These are phyloP conservation scores for Spisula subtruncata DNA, from an alignment of 2,888 invertebrate species.

Conservation along the genomic window DNA sequence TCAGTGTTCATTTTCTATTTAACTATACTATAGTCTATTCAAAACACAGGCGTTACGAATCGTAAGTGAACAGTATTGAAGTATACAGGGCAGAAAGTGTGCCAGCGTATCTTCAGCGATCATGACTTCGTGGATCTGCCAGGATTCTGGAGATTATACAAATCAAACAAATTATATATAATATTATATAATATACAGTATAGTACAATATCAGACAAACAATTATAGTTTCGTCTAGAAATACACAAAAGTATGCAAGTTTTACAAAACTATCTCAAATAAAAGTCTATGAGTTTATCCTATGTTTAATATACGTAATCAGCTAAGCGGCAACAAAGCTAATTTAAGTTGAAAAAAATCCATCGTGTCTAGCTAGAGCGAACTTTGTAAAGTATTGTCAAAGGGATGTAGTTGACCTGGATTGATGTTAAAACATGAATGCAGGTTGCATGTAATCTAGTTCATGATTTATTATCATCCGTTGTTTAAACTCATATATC, in stretches of 20 bases:
- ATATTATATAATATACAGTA: too few species aligned
- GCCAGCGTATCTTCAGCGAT: constrained; percentile 1
- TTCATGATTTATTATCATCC: too few species aligned
- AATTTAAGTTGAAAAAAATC: not conserved
- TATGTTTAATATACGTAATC: not conserved
- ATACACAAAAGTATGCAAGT: not conserved
- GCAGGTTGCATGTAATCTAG: too few species aligned
- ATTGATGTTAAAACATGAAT: too few species aligned
- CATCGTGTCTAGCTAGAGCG: too few species aligned
- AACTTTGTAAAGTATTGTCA: too few species aligned
- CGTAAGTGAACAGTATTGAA: not conserved
- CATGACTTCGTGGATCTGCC: constrained; percentile 1
- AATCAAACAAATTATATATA: constrained; percentile 21
- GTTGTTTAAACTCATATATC: too few species aligned
- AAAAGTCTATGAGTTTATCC: not conserved
- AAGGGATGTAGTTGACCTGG: too few species aligned
- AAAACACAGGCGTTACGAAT: not conserved
- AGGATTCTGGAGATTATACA: not conserved
- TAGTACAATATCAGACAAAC: not conserved
- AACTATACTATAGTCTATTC: not conserved
- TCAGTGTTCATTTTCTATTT: too few species aligned
- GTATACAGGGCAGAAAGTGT: not conserved
- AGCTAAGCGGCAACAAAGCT: not conserved
- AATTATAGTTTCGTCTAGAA: not conserved
- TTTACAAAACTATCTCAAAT: not conserved